phyloP scores from a whole-genome alignment of 1,140 invertebrate genomes.

The Lucilia cuprina region DNA sequence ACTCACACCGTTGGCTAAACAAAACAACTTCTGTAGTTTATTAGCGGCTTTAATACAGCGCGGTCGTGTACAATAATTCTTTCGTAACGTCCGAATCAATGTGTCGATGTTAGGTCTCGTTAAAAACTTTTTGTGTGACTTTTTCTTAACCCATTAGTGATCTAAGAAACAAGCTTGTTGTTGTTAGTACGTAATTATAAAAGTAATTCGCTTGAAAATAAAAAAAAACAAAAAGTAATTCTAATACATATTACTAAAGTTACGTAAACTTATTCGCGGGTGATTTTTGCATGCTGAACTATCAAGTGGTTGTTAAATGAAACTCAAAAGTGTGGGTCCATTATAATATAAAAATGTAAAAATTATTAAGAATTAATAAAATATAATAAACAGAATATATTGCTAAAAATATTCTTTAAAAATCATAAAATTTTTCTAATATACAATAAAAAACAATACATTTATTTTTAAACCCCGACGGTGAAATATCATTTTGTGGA shows the following conservation, averaged over 20 bases:
- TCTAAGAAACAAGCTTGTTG: too few relatives aligned
- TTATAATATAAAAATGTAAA: too few relatives aligned
- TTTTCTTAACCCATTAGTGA: background rate
- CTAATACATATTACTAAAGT: background rate
- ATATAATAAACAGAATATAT: too few relatives aligned
- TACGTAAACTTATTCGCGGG: background rate
- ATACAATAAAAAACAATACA: too few relatives aligned
- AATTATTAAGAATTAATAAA: too few relatives aligned
- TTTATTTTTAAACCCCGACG: too few relatives aligned
- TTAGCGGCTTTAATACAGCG: constrained; percentile 35
- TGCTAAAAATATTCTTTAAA: too few relatives aligned
- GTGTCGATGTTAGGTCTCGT: background rate
- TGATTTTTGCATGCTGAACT: background rate
- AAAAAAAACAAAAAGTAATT: background rate
- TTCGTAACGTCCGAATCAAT: background rate
- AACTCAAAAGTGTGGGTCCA: too few relatives aligned
- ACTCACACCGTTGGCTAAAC: constrained; percentile 28
- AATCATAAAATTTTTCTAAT: too few relatives aligned
- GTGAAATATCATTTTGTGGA: too few relatives aligned
- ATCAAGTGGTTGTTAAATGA: too few relatives aligned
- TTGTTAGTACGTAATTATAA: background rate
- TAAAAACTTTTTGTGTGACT: background rate
- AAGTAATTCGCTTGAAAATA: background rate
- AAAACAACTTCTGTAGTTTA: constrained; percentile 30
- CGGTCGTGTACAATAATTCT: constrained; percentile 30